Conservation (phyloP, 2,888 invertebrate species). For the Pachydiplax longipennis region DNA sequence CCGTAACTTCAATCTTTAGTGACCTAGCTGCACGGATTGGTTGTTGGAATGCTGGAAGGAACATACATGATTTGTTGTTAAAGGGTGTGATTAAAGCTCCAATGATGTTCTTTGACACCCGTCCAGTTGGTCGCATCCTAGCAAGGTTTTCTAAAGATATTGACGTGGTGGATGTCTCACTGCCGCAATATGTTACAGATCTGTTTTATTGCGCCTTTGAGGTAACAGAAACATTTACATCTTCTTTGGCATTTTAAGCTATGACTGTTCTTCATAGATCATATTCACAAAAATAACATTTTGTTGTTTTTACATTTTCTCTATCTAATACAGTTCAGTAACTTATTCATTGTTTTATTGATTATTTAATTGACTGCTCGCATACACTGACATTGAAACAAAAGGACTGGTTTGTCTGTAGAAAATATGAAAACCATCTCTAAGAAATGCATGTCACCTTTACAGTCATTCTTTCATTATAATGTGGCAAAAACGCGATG, state of each 20-base stretch:
- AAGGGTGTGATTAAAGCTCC: conserved; percentile 61
- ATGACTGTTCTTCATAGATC: neutral
- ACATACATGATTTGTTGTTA: conserved; percentile 61
- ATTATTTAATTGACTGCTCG: too few species aligned
- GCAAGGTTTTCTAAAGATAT: conserved; percentile 77
- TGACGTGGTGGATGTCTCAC: conserved; percentile 73
- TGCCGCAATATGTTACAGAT: conserved; percentile 72
- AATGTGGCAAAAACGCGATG: too few species aligned
- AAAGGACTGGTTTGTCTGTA: too few species aligned
- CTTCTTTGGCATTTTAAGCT: neutral
- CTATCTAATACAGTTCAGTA: too few species aligned
- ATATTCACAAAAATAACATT: too few species aligned
- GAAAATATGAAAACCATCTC: too few species aligned
- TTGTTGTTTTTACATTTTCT: too few species aligned
- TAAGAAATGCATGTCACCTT: too few species aligned
- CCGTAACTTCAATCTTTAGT: conserved; percentile 70
- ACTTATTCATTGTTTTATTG: neutral
- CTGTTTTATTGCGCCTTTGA: conserved; percentile 75
- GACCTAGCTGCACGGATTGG: conserved; percentile 75
- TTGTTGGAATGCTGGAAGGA: conserved; percentile 70
- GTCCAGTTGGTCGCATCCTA: conserved; percentile 64
- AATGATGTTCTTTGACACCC: conserved; percentile 64
- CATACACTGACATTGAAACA: too few species aligned
- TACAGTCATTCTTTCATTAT: too few species aligned
- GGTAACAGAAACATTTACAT: conserved; percentile 64